Conservation (phyloP, 2,797 vertebrate genomes). For the Ciconia nigra region DNA sequence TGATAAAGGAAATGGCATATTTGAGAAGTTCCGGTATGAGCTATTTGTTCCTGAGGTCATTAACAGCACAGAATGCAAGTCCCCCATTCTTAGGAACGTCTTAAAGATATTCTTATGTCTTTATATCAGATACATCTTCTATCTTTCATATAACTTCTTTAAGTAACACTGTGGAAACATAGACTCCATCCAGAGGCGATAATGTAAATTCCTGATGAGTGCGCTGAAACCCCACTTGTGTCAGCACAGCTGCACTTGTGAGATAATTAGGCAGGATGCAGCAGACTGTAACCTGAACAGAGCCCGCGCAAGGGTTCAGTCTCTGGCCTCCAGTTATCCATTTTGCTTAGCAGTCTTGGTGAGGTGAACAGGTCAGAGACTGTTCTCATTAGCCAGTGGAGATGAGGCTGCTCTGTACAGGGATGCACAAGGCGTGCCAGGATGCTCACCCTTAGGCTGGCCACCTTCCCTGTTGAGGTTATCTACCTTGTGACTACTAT, state of each 20-base stretch:
- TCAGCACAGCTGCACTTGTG: neutral
- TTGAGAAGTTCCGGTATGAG: neutral
- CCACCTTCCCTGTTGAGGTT: neutral
- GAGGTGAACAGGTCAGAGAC: neutral
- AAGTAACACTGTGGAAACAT: neutral
- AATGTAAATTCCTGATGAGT: neutral
- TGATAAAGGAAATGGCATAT: neutral
- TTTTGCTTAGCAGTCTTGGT: neutral
- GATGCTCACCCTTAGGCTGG: neutral
- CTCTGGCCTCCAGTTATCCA: neutral
- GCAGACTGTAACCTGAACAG: neutral
- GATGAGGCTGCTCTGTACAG: neutral
- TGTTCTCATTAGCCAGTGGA: neutral
- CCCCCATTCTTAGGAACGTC: neutral
- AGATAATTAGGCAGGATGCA: neutral
- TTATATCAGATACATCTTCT: neutral
- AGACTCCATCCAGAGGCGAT: neutral
- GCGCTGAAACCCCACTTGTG: neutral
- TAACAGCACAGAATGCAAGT: neutral
- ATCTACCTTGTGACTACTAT: neutral
- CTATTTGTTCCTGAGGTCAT: neutral
- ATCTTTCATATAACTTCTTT: neutral
- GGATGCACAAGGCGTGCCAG: neutral
- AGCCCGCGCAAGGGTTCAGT: neutral
- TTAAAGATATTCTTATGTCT: neutral